Base-by-base conservation (phyloP, 2,888 invertebrate genomes). In the Cataglyphis livida region DNA sequence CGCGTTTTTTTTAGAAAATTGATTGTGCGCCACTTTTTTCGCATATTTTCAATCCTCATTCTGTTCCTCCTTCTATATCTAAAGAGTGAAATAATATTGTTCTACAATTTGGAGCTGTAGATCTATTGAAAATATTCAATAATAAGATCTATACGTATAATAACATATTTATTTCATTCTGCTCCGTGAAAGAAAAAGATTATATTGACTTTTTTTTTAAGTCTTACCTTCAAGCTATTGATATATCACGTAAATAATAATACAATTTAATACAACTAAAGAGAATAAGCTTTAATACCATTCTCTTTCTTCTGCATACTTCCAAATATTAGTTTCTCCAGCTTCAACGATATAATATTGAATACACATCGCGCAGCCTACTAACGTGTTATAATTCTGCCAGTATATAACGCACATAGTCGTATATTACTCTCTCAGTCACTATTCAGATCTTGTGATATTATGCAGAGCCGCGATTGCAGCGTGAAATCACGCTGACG, bases 161-260 rank as follows among this genome's bases (percentile, higher is more conserved):
- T 51, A 28, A 54, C 9, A 10, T 54, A n/a, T 21, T 18, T 15
- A 21, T 64, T 64, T 64, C 21, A 28, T 61, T 73, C 38, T 41
- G n/a, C 28, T 28, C 12, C 6, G 18, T 10, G 12, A 64, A 64
- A 44, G 9, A 44, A 32, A 15, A 62, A 74, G 15, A 21, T 9
- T 9, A 62, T 74, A 62, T 73, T 62, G 28, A 73, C 41, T 44
- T 28, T 28, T 28, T 28, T 28, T 28, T 28, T 1, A 28, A 28
- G 28, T 21, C 10, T n/a, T 28, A 73, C n/a, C 64, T 62, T 32
- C n/a, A 44, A 74, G 44, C 44, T 74, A 74, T 32, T 62, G 9
- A 74, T 74, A 70, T 35, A 61, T 35, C 35, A 9, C 12, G n/a
- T 73, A 62, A 32, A 32, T 44, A 74, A 64, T 74, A 64, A 62